These are phyloP conservation scores for Takifugu ocellatus DNA, from an alignment of 2,797 vertebrate genomes.

Conservation along the genomic window DNA sequence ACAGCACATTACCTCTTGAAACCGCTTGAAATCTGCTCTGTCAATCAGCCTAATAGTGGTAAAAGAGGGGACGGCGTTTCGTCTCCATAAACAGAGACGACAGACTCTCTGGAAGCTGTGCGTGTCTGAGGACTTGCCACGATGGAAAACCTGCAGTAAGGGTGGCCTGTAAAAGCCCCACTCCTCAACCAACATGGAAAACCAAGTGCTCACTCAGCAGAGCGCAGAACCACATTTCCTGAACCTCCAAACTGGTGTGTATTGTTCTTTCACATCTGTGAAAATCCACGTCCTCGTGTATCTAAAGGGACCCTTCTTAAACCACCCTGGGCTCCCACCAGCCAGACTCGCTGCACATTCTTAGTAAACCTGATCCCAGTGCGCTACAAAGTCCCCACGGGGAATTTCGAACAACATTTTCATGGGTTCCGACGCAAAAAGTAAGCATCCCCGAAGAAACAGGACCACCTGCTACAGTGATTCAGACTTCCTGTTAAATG, in stretches of 20 bases:
- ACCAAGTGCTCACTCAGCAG: conserved; percentile 67
- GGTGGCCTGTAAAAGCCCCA: conserved; percentile 57
- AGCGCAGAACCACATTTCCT: conserved; percentile 64
- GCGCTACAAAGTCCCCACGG: conserved; percentile 1
- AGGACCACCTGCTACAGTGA: neutral
- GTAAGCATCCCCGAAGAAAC: neutral
- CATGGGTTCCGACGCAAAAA: conserved; percentile 11
- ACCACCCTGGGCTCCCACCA: conserved; percentile 21
- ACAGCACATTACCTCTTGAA: conserved; percentile 22
- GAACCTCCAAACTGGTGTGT: conserved; percentile 45
- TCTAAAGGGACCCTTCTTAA: conserved; percentile 23
- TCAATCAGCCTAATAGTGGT: conserved; percentile 49
- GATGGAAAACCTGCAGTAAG: conserved; percentile 72
- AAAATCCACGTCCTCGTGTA: conserved; percentile 50
- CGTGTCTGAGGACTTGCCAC: conserved; percentile 65
- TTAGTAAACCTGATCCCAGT: conserved; percentile 9
- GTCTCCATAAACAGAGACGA: conserved; percentile 72
- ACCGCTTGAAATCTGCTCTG: conserved; percentile 38
- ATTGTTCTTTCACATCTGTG: conserved; percentile 67
- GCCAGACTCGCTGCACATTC: conserved; percentile 20
- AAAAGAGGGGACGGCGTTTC: conserved; percentile 46
- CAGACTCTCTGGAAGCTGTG: conserved; percentile 56
- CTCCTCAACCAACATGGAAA: conserved; percentile 70
- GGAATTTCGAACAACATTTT: conserved; percentile 15
- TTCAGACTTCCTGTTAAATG: neutral